Conservation (phyloP, 2,888 invertebrate genomes). For the Drosophila bunnanda region DNA sequence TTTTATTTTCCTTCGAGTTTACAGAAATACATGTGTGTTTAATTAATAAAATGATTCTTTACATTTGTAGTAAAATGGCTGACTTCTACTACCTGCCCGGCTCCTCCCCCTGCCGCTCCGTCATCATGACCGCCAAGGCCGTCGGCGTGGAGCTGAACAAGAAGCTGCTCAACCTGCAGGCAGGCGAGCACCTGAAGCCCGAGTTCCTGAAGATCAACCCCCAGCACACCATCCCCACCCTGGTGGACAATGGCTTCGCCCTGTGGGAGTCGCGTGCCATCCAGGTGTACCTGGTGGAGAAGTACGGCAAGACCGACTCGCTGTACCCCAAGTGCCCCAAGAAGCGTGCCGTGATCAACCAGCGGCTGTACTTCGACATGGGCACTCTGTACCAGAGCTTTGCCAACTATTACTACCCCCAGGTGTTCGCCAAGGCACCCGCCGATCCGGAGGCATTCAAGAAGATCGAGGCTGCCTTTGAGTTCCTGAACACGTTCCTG, state of each 20-base stretch:
- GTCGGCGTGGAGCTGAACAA: constrained; percentile 88
- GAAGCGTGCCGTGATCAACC: constrained; percentile 91
- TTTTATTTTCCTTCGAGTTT: background rate
- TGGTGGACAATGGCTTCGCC: constrained; percentile 92
- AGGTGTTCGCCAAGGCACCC: constrained; percentile 87
- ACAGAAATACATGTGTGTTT: background rate
- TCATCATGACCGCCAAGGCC: constrained; percentile 88
- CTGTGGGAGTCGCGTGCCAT: constrained; percentile 95
- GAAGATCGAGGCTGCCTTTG: constrained; percentile 89
- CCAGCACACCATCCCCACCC: constrained; percentile 93
- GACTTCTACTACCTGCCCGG: constrained; percentile 88
- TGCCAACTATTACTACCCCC: constrained; percentile 89
- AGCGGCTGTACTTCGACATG: constrained; percentile 92
- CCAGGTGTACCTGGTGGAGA: constrained; percentile 91
- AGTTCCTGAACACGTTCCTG: constrained; percentile 90
- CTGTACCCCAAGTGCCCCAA: constrained; percentile 91
- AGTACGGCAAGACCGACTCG: constrained; percentile 91
- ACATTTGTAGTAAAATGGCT: constrained; percentile 82
- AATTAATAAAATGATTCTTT: background rate
- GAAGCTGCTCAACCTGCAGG: constrained; percentile 87
- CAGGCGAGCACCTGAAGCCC: constrained; percentile 88
- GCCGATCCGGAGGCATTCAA: constrained; percentile 89
- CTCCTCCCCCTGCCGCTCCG: constrained; percentile 89
- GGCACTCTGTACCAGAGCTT: constrained; percentile 90
- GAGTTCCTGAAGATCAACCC: constrained; percentile 91